Percentiles rank a stretch among this genome's conserved stretches.
Evolutionary conservation across 2,888 invertebrate genomes (phyloP).

Genomic region (Drosophila sordidapex): DNA sequence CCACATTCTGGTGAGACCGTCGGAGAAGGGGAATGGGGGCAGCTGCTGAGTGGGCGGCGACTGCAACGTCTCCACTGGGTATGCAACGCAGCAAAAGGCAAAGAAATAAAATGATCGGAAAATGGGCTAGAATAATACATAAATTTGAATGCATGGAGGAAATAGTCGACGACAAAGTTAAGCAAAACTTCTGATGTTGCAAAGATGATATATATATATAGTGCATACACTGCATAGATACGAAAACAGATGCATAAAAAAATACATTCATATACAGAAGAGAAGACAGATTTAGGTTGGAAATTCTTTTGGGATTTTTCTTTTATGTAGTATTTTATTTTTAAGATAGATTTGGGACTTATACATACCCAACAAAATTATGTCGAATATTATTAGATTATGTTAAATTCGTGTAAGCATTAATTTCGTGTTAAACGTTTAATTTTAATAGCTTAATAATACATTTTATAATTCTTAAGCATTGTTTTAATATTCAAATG

Average conservation of each 20-base stretch:
- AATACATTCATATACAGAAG: not conserved
- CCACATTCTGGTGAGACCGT: not conserved
- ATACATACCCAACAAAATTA: not conserved
- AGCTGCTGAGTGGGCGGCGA: slow-evolving; percentile 26
- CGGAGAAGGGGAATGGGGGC: not conserved
- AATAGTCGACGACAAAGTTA: slow-evolving; percentile 30
- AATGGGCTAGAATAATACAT: slow-evolving; percentile 38
- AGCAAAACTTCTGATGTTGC: slow-evolving; percentile 27
- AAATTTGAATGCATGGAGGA: slow-evolving; percentile 21
- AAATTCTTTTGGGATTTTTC: not conserved
- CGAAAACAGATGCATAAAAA: not conserved
- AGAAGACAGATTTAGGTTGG: slow-evolving; percentile 9
- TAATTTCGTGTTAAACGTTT: not conserved
- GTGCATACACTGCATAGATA: not conserved
- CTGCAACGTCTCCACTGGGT: slow-evolving; percentile 37
- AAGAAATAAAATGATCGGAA: slow-evolving; percentile 18
- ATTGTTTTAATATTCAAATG: not conserved
- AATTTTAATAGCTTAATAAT: not conserved
- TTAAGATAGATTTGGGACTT: not conserved
- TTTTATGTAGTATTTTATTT: not conserved
- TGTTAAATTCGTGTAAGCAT: not conserved
- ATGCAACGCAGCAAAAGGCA: slow-evolving; percentile 41
- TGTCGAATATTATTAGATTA: not conserved
- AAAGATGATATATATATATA: slow-evolving; percentile 16
- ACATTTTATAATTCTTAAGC: not conserved